These are phyloP conservation scores for Silurus meridionalis DNA, from an alignment of 2,113 vertebrate genomes.

Conservation along the genomic window DNA sequence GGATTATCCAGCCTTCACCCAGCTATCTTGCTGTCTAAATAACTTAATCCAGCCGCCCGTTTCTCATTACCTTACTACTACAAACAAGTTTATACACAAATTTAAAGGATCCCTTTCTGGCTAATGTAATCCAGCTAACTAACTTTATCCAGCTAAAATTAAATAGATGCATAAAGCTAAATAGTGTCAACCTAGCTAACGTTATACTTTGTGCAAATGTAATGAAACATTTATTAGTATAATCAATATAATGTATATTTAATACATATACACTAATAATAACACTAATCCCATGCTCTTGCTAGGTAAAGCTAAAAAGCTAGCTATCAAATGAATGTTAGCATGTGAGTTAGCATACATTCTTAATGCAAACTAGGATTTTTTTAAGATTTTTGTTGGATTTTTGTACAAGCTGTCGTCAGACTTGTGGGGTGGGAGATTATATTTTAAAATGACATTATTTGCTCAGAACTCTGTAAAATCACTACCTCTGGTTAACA, in stretches of 20 bases:
- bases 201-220: neutral
- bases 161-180: neutral
- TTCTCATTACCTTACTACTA: neutral
- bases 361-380: neutral
- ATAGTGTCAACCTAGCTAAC: neutral
- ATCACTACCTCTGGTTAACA: neutral
- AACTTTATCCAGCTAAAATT: neutral
- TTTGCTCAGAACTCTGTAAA: neutral
- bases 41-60: neutral
- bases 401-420: neutral
- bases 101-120: neutral
- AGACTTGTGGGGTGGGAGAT: neutral
- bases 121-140: neutral
- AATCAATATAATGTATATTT: too few relatives aligned
- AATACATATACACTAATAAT: neutral
- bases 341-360: neutral
- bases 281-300: neutral
- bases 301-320: neutral
- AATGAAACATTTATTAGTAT: neutral
- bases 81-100: neutral
- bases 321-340: neutral
- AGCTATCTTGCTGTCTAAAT: too few relatives aligned
- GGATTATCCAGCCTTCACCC: neutral
- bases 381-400: neutral
- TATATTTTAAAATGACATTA: too few relatives aligned